Conservation (phyloP, 2,797 vertebrate species). For the Halcyon leucocephala region DNA sequence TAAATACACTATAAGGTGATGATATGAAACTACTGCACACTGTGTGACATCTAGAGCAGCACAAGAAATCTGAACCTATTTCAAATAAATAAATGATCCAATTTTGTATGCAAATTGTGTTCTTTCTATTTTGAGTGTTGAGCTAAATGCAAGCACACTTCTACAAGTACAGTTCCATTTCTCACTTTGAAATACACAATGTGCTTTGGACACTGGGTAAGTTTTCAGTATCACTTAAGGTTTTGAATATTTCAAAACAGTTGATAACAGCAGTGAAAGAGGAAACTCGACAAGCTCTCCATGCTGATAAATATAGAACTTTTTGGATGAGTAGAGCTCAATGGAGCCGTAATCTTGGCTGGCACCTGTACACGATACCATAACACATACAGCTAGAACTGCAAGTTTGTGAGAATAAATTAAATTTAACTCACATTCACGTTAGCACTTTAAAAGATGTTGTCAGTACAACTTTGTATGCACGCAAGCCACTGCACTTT, state of each 20-base stretch:
- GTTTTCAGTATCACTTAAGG: constrained; percentile 60
- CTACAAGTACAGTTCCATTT: constrained; percentile 51
- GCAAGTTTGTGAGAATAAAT: constrained; percentile 66
- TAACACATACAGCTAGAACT: constrained; percentile 65
- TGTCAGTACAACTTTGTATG: constrained; percentile 63
- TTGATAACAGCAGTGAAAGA: constrained; percentile 37
- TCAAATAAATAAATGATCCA: constrained; percentile 1
- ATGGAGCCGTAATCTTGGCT: constrained; percentile 49
- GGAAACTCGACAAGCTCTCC: constrained; percentile 47
- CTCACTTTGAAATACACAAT: constrained; percentile 60
- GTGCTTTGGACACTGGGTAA: constrained; percentile 31
- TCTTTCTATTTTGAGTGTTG: constrained; percentile 29
- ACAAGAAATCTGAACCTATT: not conserved
- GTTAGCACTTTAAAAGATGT: constrained; percentile 63
- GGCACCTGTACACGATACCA: constrained; percentile 59
- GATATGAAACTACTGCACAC: not conserved
- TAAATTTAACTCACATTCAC: constrained; percentile 59
- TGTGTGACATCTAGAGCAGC: not conserved
- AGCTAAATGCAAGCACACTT: constrained; percentile 31
- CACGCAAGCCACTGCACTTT: constrained; percentile 60
- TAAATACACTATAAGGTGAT: constrained; percentile 7
- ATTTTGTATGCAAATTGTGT: not conserved
- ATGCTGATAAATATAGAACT: constrained; percentile 64
- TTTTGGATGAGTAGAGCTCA: constrained; percentile 58
- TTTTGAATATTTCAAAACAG: constrained; percentile 67